phyloP scores from a whole-genome alignment of 2,797 vertebrate species.

The Sebastes reedi region DNA sequence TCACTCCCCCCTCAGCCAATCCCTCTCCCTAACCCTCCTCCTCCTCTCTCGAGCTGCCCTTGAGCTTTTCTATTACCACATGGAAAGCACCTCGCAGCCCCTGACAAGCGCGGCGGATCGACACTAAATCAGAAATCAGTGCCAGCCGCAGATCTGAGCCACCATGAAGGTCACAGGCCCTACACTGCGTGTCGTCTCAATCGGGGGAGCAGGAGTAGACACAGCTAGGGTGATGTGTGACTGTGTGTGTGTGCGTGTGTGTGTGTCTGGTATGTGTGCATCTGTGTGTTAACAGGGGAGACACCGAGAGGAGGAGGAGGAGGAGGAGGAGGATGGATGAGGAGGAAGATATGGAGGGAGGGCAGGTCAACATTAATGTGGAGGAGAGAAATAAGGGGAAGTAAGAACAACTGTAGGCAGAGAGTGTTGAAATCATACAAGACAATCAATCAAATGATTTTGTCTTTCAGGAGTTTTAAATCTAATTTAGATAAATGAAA shows the following conservation, averaged over 20 bases:
- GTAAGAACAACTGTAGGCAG: neutral
- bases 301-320: constrained; percentile 12
- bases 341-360: constrained; percentile 11
- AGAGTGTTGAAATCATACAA: neutral
- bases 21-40: constrained; percentile 67
- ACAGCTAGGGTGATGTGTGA: constrained; percentile 61
- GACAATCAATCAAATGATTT: neutral
- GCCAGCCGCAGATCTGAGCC: constrained; percentile 98
- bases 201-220: constrained; percentile 80
- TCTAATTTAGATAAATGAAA: neutral
- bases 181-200: constrained; percentile 80
- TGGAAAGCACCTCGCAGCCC: constrained; percentile 99
- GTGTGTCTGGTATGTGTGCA: constrained; percentile 9
- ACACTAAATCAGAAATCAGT: constrained; percentile 99
- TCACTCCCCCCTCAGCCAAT: constrained; percentile 59
- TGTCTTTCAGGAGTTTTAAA: neutral
- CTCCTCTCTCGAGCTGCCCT: constrained; percentile 86
- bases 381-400: neutral
- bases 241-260: neutral
- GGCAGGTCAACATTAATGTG: constrained; percentile 9
- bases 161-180: constrained; percentile 99
- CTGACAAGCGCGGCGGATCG: constrained; percentile 99
- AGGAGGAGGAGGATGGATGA: constrained; percentile 4
- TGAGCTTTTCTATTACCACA: constrained; percentile 99
- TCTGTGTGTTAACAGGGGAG: constrained; percentile 41